phyloP scores from a whole-genome alignment of 1,140 invertebrate species.

The Lucilia cuprina region DNA sequence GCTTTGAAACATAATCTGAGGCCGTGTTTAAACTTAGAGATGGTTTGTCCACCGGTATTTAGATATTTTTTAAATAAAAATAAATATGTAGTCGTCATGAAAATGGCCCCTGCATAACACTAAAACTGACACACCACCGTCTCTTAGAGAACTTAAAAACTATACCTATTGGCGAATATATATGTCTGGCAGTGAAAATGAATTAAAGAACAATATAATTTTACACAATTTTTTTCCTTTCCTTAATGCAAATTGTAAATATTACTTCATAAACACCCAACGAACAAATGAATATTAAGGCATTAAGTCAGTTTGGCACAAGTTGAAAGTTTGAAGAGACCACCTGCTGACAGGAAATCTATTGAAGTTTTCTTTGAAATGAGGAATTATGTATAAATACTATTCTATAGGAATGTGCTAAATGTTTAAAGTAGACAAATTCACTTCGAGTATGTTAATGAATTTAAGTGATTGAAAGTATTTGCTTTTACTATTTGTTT shows the following conservation, averaged over 20 bases:
- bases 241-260: background rate
- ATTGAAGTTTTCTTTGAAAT: constrained; percentile 20
- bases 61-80: too few species aligned
- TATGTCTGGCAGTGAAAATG: background rate
- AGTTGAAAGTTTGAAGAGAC: background rate
- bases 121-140: background rate
- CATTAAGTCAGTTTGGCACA: background rate
- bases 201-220: background rate
- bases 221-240: background rate
- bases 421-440: background rate
- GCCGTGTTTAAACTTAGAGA: too few species aligned
- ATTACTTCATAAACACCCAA: background rate
- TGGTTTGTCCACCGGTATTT: too few species aligned
- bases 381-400: background rate
- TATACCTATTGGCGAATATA: background rate
- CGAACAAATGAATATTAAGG: background rate
- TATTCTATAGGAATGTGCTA: background rate
- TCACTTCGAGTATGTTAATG: background rate
- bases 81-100: too few species aligned
- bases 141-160: background rate
- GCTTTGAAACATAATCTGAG: too few species aligned
- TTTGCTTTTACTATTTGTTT: background rate
- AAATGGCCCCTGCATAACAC: too few species aligned
- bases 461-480: background rate
- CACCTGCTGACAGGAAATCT: constrained; percentile 41